These are phyloP conservation scores for Kobus ellipsiprymnus DNA, from an alignment of 2,113 vertebrate genomes.

Conservation along the genomic window DNA sequence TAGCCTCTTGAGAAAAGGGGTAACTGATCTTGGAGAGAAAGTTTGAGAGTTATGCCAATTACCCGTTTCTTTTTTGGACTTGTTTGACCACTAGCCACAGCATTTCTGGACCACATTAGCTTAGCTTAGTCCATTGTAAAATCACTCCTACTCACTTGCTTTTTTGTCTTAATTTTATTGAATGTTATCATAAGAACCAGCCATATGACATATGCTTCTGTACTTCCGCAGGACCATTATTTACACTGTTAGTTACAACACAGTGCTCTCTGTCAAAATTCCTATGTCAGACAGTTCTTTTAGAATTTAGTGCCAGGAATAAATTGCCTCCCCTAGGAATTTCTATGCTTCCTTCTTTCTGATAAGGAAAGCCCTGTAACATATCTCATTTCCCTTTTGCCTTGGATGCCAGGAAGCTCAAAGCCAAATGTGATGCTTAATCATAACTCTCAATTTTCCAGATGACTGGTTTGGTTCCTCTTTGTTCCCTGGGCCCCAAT, in stretches of 20 bases:
- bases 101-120: neutral
- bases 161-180: neutral
- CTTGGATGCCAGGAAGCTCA: slow-evolving; percentile 24
- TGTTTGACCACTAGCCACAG: neutral
- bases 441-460: neutral
- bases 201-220: neutral
- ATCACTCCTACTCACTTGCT: neutral
- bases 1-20: neutral
- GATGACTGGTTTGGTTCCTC: neutral
- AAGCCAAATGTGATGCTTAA: slow-evolving; percentile 1
- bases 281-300: neutral
- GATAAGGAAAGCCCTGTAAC: slow-evolving; percentile 43
- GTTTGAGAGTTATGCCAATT: neutral
- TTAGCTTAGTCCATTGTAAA: neutral
- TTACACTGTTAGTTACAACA: neutral
- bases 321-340: slow-evolving; percentile 5
- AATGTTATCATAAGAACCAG: neutral
- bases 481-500: neutral
- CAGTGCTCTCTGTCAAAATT: neutral
- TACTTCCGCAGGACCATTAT: neutral
- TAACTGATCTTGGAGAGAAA: neutral
- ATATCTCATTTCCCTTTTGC: slow-evolving; percentile 50
- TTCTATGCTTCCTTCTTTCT: slow-evolving; percentile 35
- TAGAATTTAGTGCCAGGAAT: slow-evolving; percentile 42
- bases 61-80: neutral